Evolutionary conservation across 2,797 vertebrate genomes (phyloP), one percentile per base, ranked within the genome.

Genomic region (Aplochiton taeniatus): DNA sequence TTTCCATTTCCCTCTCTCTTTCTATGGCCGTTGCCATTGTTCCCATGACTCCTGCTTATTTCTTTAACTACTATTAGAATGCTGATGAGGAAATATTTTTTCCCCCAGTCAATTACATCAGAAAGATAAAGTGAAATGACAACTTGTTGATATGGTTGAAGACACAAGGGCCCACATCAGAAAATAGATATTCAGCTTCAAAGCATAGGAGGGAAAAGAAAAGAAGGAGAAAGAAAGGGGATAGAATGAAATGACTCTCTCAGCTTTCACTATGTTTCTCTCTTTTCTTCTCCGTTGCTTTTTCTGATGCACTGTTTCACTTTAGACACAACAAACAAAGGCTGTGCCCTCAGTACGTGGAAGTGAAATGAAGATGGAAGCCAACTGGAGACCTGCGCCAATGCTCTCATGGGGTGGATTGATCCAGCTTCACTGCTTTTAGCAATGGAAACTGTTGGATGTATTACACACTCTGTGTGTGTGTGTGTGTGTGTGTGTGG

Each of bases 51-150:
- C 41, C 42, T 51, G 60, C 16, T 20, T 17, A 9, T 61, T 9
- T 16, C 49, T 14, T 20, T 42, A 4, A 18, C 17, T 51, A 55
- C 54, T 51, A 59, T 70, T 74, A 73, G 69, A 75, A 70, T 70
- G 65, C 58, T 62, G 58, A 78, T 68, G 62, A 72, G 63, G 69
- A 79, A 63, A 65, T 81, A 80, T 86, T 85, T 74, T 84, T 75
- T 62, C 69, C 70, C n/a, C 47, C 63, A 75, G 81, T 81, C 80
- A 84, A 89, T 89, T 84, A 85, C 78, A 71, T 63, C 50, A 63
- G 65, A 78, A 65, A 82, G 60, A 76, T 67, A 46, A 2, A 82
- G 77, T 64, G 51, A 78, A 84, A 77, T 75, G 77, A 78, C 77
- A 76, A 84, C 81, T 83, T 71, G 49, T 76, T 78, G 64, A 45